Conservation (phyloP, 2,888 invertebrate genomes). For the Patella pellucida region DNA sequence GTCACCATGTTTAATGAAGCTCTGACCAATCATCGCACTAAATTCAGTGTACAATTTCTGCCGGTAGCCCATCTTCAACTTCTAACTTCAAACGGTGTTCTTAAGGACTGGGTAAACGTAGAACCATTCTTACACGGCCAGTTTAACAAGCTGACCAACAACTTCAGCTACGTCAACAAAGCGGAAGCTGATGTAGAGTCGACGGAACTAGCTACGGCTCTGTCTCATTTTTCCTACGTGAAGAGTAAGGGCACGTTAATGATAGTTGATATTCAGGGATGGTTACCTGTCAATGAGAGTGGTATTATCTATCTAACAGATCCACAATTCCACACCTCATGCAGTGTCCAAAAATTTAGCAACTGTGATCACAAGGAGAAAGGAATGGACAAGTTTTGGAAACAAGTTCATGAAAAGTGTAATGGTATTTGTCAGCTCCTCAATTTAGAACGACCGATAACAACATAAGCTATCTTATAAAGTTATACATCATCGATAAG, state of each 20-base stretch:
- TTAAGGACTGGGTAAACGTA: conserved; percentile 36
- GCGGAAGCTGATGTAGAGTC: conserved; percentile 1
- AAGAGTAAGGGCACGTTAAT: conserved; percentile 27
- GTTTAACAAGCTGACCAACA: conserved; percentile 37
- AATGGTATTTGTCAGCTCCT: conserved; percentile 29
- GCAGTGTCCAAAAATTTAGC: conserved; percentile 15
- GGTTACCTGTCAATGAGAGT: conserved; percentile 28
- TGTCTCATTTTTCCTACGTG: conserved; percentile 35
- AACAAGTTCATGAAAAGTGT: conserved; percentile 30
- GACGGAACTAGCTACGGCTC: conserved; percentile 27
- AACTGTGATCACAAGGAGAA: conserved; percentile 30
- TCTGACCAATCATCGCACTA: conserved; percentile 22
- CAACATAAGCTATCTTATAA: too few species aligned
- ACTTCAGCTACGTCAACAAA: conserved; percentile 22
- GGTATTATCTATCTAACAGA: conserved; percentile 38
- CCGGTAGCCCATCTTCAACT: conserved; percentile 33
- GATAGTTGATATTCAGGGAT: conserved; percentile 40
- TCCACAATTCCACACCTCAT: conserved; percentile 33
- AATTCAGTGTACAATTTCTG: conserved; percentile 27
- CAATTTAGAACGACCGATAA: conserved; percentile 16
- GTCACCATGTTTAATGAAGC: conserved; percentile 39
- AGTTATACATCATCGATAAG: too few species aligned
- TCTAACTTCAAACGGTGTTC: conserved; percentile 19
- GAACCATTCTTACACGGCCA: conserved; percentile 36
- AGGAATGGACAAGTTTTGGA: conserved; percentile 34